A percentile compares a stretch with the other conserved stretches of the same genome.
phyloP scores from a whole-genome alignment of 2,113 vertebrate genomes.

The Callocephalon fimbriatum region DNA sequence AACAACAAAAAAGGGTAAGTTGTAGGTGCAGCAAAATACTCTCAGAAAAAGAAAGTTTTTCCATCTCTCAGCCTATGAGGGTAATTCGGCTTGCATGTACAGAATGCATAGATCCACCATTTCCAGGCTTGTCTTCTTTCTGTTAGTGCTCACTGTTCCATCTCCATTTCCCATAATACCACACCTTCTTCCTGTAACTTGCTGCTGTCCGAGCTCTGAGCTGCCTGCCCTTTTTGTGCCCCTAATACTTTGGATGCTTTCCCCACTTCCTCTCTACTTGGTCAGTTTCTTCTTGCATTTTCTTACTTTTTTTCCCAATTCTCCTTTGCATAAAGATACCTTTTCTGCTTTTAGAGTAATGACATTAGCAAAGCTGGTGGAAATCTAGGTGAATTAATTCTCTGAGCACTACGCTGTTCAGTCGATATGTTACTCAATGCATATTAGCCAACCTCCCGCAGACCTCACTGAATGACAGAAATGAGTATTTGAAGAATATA shows the following conservation, averaged over 20 bases:
- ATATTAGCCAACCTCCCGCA: background rate
- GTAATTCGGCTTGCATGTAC: background rate
- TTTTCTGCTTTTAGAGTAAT: conserved; percentile 16
- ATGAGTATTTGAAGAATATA: conserved; percentile 4
- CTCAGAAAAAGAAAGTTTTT: background rate
- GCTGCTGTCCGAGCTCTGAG: background rate
- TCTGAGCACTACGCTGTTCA: background rate
- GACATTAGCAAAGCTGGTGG: conserved; percentile 10
- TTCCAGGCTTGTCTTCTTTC: background rate
- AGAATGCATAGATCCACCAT: background rate
- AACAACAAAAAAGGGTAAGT: background rate
- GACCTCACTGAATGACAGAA: background rate
- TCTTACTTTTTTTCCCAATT: background rate
- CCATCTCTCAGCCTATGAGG: background rate
- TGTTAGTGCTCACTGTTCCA: background rate
- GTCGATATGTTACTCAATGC: background rate
- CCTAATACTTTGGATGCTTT: background rate
- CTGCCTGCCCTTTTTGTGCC: background rate
- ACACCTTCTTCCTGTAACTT: background rate
- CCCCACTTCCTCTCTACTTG: background rate
- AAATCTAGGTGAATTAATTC: conserved; percentile 3
- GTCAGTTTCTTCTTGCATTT: background rate
- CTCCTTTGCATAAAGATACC: background rate
- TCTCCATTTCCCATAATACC: background rate
- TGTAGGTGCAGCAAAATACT: background rate